Base-by-base conservation (phyloP, 2,888 invertebrate species). In the Phytoseiulus persimilis region DNA sequence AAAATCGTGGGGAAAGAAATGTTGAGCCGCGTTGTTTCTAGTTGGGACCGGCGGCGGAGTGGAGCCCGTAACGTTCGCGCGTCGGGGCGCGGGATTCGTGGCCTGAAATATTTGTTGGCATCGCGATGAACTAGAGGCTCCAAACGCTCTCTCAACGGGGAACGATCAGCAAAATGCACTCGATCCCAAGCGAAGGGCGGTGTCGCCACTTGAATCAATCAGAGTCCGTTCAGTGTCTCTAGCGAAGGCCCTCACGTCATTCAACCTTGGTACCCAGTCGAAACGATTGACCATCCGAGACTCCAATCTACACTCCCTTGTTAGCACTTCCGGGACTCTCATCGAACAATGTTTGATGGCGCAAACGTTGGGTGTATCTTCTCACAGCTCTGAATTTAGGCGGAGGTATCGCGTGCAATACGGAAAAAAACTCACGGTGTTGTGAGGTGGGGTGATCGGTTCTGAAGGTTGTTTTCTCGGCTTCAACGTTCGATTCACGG, bases 401-500 rank as follows among this genome's bases (percentile, higher is more conserved):
- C n/a, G n/a, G n/a, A n/a, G n/a, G n/a, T n/a, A n/a, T n/a, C n/a
- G n/a, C 39, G 39, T 39, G 39, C 5, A 39, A 39, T 6, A 39
- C 39, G 18, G 65, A 18, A 14, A 14, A 46, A 65, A 2, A 33
- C 87, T 33, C n/a, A 87, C 87, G 28, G 87, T 31, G 87, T 0
- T 45, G 11, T 33, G 45, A 87, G 87, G 87, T 33, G 87, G 87
- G 5, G 87, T 87, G 45, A 87, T 45, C 9, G 87, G 87, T 87
- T 87, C 87, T n/a, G 32, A 45, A n/a, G 87, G 18, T n/a, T 33
- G 87, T 32, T 87, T 87, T 33, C 65, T 65, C 65, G 97, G 97
- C 93, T 97, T 97, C 83, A 96, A 93, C 84, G 95, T 95, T 90
- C 97, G 94, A 92, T 97, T 95, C 39, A 97, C 96, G 83, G 94